Conservation (phyloP, 1,140 invertebrate genomes). For the Acromyrmex charruanus region DNA sequence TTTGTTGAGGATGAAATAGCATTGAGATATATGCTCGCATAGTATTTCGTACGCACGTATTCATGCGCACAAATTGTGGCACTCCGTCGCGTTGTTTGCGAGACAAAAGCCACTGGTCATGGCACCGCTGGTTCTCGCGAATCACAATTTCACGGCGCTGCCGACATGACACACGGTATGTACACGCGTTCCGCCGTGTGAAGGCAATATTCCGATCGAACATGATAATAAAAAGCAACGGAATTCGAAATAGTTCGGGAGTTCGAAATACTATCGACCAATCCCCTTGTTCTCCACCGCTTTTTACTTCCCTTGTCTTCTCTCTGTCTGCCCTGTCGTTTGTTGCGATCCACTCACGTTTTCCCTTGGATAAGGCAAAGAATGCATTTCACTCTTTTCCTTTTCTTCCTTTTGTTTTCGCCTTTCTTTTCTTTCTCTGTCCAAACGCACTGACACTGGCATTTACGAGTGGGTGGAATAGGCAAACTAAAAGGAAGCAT, state of each 20-base stretch:
- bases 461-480: constrained; percentile 45
- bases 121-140: not conserved
- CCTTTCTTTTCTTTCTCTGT: constrained; percentile 17
- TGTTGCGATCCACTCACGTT: constrained; percentile 56
- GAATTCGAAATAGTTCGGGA: constrained; percentile 29
- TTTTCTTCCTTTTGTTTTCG: not conserved
- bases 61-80: constrained; percentile 29
- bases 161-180: constrained; percentile 24
- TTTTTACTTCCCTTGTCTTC: constrained; percentile 24
- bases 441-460: constrained; percentile 41
- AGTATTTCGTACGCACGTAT: constrained; percentile 3
- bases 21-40: constrained; percentile 12
- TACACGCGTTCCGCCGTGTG: constrained; percentile 16
- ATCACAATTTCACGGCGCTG: constrained; percentile 45
- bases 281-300: not conserved
- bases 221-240: constrained; percentile 59
- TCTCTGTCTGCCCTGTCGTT: constrained; percentile 15
- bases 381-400: constrained; percentile 70
- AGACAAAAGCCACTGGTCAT: constrained; percentile 38
- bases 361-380: constrained; percentile 48
- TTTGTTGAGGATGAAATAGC: not conserved
- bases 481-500: constrained; percentile 21
- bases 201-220: constrained; percentile 61
- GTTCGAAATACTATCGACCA: constrained; percentile 62
- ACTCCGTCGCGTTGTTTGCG: constrained; percentile 36